phyloP scores from a whole-genome alignment of 2,888 invertebrate species.

The Halocaridina rubra region DNA sequence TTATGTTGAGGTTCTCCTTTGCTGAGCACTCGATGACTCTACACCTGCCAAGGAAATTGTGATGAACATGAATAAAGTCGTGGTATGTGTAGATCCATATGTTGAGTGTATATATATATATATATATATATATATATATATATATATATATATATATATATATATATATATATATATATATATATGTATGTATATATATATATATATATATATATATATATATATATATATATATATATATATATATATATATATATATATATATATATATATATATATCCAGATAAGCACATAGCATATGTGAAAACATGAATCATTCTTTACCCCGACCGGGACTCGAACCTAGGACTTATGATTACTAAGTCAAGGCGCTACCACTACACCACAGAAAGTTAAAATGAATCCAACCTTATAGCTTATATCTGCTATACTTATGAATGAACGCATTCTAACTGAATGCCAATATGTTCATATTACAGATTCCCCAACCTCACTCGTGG shows the following conservation, averaged over 20 bases:
- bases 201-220: background rate
- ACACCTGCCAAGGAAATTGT: constrained; percentile 73
- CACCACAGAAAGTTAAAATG: too few species aligned
- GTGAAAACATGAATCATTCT: too few species aligned
- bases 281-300: too few species aligned
- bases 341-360: too few species aligned
- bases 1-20: constrained; percentile 82
- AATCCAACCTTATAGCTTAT: too few species aligned
- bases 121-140: background rate
- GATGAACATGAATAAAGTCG: too few species aligned
- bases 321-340: too few species aligned
- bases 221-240: background rate
- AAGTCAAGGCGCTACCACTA: too few species aligned
- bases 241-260: background rate
- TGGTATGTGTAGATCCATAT: background rate
- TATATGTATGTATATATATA: background rate
- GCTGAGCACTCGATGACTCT: constrained; percentile 84
- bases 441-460: too few species aligned
- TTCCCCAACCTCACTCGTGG: too few species aligned
- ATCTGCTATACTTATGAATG: too few species aligned
- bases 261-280: background rate
- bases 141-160: background rate
- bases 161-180: background rate
- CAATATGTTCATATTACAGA: too few species aligned
- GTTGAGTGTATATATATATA: background rate